Conservation (phyloP, 2,888 invertebrate genomes). For the Clivina fossor region DNA sequence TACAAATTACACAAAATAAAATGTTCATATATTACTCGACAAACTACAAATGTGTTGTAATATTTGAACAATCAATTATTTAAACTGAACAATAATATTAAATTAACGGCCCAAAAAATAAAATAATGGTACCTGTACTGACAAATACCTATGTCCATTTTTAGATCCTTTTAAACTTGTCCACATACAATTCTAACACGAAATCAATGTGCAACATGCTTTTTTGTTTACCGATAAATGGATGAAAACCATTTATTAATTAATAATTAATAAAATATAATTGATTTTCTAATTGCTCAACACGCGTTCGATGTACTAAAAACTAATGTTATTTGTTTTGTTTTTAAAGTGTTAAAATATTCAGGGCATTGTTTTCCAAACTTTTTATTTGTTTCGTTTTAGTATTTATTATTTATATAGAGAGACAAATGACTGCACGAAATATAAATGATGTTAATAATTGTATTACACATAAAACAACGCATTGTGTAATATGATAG, state of each 20-base stretch:
- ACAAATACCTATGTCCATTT: no score
- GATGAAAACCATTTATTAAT: constrained; percentile 17
- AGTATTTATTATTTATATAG: constrained; percentile 5
- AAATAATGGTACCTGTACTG: no score
- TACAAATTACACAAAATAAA: not conserved
- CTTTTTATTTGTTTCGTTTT: constrained; percentile 8
- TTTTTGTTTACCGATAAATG: constrained; percentile 21
- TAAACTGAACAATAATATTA: no score
- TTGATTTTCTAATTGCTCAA: constrained; percentile 14
- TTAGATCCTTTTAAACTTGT: no score
- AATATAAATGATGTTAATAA: not conserved
- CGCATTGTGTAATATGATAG: not conserved
- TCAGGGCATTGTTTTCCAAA: constrained; percentile 32
- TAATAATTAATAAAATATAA: constrained; percentile 10
- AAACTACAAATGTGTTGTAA: no score
- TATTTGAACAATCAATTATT: no score
- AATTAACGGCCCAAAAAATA: no score
- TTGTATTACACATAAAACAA: not conserved
- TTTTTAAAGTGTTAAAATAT: constrained; percentile 1
- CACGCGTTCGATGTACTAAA: constrained; percentile 11
- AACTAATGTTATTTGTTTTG: constrained; percentile 6
- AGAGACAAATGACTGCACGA: not conserved
- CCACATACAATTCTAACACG: constrained; percentile 30
- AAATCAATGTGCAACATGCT: constrained; percentile 33
- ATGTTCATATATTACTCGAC: no score